phyloP scores from a whole-genome alignment of 2,888 invertebrate species.

The Eurois occulta region DNA sequence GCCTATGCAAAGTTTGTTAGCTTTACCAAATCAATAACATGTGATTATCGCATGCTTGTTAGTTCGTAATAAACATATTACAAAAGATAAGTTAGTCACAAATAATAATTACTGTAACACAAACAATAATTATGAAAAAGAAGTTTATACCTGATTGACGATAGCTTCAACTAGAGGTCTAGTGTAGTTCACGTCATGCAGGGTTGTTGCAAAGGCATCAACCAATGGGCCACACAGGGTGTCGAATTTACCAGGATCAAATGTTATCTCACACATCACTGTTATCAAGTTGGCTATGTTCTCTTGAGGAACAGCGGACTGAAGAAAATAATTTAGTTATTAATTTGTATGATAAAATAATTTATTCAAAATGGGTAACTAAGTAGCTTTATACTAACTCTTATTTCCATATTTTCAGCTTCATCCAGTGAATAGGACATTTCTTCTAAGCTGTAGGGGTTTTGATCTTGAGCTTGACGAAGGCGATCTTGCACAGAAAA shows the following conservation, averaged over 20 bases:
- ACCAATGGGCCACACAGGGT: slow-evolving; percentile 92
- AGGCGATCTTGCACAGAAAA: slow-evolving; percentile 88
- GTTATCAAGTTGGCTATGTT: slow-evolving; percentile 91
- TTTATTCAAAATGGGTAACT: background rate
- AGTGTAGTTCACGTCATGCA: slow-evolving; percentile 91
- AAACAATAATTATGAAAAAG: background rate
- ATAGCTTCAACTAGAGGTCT: slow-evolving; percentile 92
- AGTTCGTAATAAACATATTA: slow-evolving; percentile 51
- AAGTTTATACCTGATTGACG: slow-evolving; percentile 90
- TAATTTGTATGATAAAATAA: slow-evolving; percentile 12
- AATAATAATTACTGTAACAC: slow-evolving; percentile 19
- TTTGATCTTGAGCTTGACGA: slow-evolving; percentile 86
- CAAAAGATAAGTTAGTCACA: slow-evolving; percentile 38
- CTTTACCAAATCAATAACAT: slow-evolving; percentile 62
- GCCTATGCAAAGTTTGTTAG: slow-evolving; percentile 58
- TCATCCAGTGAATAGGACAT: slow-evolving; percentile 86
- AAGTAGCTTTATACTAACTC: slow-evolving; percentile 73
- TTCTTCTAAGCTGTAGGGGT: slow-evolving; percentile 84
- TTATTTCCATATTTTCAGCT: slow-evolving; percentile 84
- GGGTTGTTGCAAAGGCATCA: slow-evolving; percentile 92
- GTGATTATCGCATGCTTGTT: slow-evolving; percentile 55
- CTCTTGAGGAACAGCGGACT: slow-evolving; percentile 77
- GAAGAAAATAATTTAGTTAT: slow-evolving; percentile 39
- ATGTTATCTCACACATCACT: slow-evolving; percentile 93
- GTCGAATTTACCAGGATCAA: slow-evolving; percentile 95